These are phyloP conservation scores for Ophonus ardosiacus DNA, from an alignment of 2,888 invertebrate species.

Conservation along the genomic window DNA sequence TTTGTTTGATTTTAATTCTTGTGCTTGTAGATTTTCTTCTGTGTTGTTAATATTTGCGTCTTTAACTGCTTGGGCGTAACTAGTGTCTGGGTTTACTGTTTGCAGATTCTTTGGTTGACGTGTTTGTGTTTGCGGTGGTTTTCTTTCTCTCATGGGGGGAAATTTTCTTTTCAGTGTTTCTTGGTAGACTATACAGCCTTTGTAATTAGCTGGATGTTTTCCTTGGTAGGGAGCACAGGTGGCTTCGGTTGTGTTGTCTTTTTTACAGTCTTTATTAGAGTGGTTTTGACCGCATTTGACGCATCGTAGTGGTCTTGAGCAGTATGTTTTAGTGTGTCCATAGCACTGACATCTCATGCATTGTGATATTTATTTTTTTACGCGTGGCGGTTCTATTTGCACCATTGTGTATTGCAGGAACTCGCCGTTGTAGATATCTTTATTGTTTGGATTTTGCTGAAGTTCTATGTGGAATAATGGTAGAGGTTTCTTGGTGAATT, in stretches of 20 bases:
- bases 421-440: not conserved
- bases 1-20: too few species aligned
- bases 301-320: not conserved
- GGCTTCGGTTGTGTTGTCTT: too few species aligned
- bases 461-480: conserved; percentile 55
- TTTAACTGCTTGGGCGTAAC: too few species aligned
- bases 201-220: not conserved
- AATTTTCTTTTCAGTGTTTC: not conserved
- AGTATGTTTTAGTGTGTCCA: not conserved
- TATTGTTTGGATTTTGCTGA: too few species aligned
- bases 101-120: too few species aligned
- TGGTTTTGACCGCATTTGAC: not conserved
- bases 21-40: too few species aligned
- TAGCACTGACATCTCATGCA: not conserved
- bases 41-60: too few species aligned
- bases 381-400: not conserved
- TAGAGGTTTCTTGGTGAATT: conserved; percentile 18
- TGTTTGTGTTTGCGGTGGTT: too few species aligned
- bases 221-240: not conserved
- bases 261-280: not conserved
- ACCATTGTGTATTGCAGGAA: not conserved
- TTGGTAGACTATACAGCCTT: not conserved
- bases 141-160: not conserved
- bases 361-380: not conserved
- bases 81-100: too few species aligned